Conservation (phyloP, 2,888 invertebrate genomes). For the Seira ritae region DNA sequence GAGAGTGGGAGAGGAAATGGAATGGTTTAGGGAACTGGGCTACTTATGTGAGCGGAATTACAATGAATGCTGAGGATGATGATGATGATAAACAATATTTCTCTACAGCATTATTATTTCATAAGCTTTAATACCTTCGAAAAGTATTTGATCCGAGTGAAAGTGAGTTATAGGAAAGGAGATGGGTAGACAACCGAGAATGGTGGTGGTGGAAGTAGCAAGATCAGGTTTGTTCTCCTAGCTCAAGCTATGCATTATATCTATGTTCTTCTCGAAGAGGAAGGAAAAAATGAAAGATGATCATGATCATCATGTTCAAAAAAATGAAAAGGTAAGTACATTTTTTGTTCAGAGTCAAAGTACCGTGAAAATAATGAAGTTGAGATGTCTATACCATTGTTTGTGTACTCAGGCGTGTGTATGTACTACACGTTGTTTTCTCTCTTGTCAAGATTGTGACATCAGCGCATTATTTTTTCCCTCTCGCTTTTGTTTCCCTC, state of each 20-base stretch:
- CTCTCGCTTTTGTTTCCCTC: constrained; percentile 14
- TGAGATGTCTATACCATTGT: not conserved
- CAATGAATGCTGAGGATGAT: not conserved
- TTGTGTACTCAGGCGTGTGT: constrained; percentile 9
- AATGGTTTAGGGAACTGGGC: constrained; percentile 5
- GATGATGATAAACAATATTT: constrained; percentile 11
- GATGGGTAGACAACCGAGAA: not conserved
- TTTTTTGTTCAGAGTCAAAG: constrained; percentile 37
- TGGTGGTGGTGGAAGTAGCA: no score
- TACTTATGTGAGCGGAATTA: constrained; percentile 8
- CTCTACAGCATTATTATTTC: not conserved
- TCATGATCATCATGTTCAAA: constrained; percentile 2
- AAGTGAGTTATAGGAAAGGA: not conserved
- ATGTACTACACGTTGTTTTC: constrained; percentile 34
- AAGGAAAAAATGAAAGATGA: constrained; percentile 15
- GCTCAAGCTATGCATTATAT: not conserved
- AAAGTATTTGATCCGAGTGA: constrained; percentile 4
- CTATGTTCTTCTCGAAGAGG: not conserved
- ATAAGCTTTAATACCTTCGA: constrained; percentile 9
- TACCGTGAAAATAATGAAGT: constrained; percentile 58
- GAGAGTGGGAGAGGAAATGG: not conserved
- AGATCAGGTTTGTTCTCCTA: not conserved
- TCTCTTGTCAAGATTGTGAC: constrained; percentile 58
- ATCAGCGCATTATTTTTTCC: constrained; percentile 46
- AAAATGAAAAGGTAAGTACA: constrained; percentile 16